Evolutionary conservation across 2,888 invertebrate genomes (phyloP).

Genomic region (Bursaphelenchus okinawaensis): DNA sequence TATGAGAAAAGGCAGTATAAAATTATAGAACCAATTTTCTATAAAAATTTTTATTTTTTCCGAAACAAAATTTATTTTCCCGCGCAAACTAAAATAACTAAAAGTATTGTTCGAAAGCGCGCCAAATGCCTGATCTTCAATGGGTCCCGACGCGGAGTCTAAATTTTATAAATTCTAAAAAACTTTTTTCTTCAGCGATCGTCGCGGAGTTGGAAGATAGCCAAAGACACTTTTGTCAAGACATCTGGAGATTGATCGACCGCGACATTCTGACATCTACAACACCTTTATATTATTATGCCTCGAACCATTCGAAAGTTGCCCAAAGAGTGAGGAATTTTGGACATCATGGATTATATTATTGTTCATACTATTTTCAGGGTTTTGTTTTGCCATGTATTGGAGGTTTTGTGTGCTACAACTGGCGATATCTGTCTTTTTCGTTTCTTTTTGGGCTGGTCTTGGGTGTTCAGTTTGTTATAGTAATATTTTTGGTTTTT

Average conservation of each 20-base stretch:
- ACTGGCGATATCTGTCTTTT: too few relatives aligned
- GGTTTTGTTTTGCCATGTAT: too few relatives aligned
- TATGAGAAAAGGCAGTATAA: too few relatives aligned
- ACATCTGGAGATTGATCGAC: not conserved
- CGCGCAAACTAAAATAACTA: not conserved
- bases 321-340: conserved; percentile 47
- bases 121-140: not conserved
- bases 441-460: too few relatives aligned
- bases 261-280: not conserved
- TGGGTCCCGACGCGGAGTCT: not conserved
- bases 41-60: too few relatives aligned
- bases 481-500: too few relatives aligned
- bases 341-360: not conserved
- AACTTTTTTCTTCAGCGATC: too few relatives aligned
- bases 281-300: conserved; percentile 25
- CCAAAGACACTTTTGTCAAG: not conserved
- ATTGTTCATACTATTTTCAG: not conserved
- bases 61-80: not conserved
- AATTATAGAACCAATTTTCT: too few relatives aligned
- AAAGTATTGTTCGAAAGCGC: not conserved
- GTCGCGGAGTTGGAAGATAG: not conserved
- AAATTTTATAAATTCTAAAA: not conserved
- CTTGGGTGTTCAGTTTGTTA: too few relatives aligned
- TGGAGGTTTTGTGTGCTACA: not conserved
- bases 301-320: conserved; percentile 46